Conservation (phyloP, 2,797 vertebrate species). For the Decapterus maruadsi region DNA sequence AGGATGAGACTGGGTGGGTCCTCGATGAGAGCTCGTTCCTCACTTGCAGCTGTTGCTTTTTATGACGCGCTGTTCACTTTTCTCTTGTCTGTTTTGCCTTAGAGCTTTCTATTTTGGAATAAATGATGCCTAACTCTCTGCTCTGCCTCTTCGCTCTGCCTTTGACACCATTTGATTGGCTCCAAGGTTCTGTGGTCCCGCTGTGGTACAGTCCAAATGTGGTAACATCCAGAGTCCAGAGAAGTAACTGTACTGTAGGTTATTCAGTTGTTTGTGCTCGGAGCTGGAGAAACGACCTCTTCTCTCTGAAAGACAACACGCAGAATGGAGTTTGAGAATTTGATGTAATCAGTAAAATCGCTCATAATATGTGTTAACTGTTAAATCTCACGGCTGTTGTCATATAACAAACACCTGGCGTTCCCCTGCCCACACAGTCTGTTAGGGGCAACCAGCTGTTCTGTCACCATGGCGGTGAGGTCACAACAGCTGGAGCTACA, state of each 20-base stretch:
- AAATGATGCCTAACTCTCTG: slow-evolving; percentile 80
- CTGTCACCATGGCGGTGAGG: background rate
- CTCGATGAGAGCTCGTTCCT: slow-evolving; percentile 44
- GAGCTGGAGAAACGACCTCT: slow-evolving; percentile 49
- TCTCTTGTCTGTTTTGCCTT: slow-evolving; percentile 80
- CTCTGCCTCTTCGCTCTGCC: slow-evolving; percentile 33
- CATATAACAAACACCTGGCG: background rate
- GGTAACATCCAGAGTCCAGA: background rate
- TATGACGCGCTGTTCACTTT: slow-evolving; percentile 71
- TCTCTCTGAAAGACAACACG: slow-evolving; percentile 78
- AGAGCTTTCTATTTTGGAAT: slow-evolving; percentile 87
- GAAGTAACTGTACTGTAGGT: background rate
- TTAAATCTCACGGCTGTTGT: slow-evolving; percentile 10
- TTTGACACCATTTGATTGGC: background rate
- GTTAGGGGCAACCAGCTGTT: background rate
- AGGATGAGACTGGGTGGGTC: slow-evolving; percentile 21
- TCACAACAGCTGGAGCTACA: background rate
- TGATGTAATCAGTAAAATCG: too few relatives aligned
- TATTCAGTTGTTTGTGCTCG: slow-evolving; percentile 65
- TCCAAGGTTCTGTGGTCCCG: background rate
- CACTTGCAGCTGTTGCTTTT: slow-evolving; percentile 68
- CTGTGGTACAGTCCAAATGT: background rate
- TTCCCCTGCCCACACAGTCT: too few relatives aligned
- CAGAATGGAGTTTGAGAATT: background rate
- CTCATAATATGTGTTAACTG: too few relatives aligned